Evolutionary conservation across 2,888 invertebrate genomes (phyloP), one percentile per base, ranked within the genome.

Genomic region (Marronus borbonicus): DNA sequence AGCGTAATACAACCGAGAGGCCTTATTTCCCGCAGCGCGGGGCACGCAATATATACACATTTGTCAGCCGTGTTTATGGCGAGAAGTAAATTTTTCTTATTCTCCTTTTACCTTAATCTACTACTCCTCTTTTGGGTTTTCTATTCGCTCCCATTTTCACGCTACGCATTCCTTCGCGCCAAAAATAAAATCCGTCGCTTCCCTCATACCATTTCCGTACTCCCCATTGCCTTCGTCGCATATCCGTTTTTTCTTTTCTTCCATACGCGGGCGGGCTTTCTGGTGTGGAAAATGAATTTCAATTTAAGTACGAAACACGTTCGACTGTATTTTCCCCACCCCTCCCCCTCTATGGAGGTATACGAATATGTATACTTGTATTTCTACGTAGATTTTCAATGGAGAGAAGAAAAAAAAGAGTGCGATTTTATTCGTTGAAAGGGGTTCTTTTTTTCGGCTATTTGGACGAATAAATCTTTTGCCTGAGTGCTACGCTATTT

Each of bases 61-160:
- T 64, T 64, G 64, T 64, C 64, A 64, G 36, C 36, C 36, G 64
- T 64, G 64, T 64, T 64, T 64, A 64, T 64, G 64, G 31, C 28
- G n/a, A 36, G 5, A n/a, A n/a, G 36, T 28, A 28, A 2, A 64
- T 64, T 64, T 64, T 64, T 64, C 64, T 64, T 64, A 36, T 64
- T 64, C 64, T n/a, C 31, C 12, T 64, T 64, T 64, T n/a, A 64
- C 64, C 31, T 64, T 64, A 64, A 64, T 64, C 64, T 64, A 64
- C 64, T 64, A 12, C 36, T 7, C 3, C 36, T 28, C 36, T 10
- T 36, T 28, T 64, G 12, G 20, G 5, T 14, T 14, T 28, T 28
- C 36, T 31, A 12, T 31, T n/a, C 14, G 10, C 12, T 36, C 36
- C 64, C 36, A 36, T 64, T 64, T 64, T 64, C 64, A 14, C 31